phyloP scores from a whole-genome alignment of 2,113 vertebrate genomes.

The Corynorhinus townsendii region DNA sequence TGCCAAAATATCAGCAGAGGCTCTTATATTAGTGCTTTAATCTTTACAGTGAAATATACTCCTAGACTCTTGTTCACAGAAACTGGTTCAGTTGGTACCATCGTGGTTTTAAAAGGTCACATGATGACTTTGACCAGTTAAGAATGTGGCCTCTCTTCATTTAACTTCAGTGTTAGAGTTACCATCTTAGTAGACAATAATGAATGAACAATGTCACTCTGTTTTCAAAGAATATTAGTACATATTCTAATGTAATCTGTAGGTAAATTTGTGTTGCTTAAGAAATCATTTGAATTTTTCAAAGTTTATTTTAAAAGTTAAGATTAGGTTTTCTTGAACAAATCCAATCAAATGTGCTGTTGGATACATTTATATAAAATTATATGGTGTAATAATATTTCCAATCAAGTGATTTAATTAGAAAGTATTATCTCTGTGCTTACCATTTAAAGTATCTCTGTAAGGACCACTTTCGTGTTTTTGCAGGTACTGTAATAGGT shows the following conservation, averaged over 20 bases:
- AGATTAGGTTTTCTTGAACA: slow-evolving; percentile 24
- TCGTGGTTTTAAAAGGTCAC: background rate
- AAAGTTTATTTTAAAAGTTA: background rate
- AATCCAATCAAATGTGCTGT: background rate
- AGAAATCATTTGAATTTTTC: background rate
- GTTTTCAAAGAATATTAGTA: background rate
- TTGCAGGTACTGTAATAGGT: slow-evolving; percentile 96
- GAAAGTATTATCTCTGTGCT: slow-evolving; percentile 40
- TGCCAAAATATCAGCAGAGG: background rate
- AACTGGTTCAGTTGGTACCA: background rate
- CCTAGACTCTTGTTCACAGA: too few species aligned
- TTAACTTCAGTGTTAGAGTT: too few species aligned
- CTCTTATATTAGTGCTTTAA: accelerated
- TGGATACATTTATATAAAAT: background rate
- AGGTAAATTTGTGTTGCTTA: background rate
- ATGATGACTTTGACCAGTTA: background rate
- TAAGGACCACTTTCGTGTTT: slow-evolving; percentile 71
- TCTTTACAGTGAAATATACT: background rate
- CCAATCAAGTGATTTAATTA: background rate
- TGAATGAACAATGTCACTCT: background rate
- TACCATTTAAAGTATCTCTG: slow-evolving; percentile 7
- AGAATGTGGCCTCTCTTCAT: background rate
- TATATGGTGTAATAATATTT: background rate
- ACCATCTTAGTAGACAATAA: background rate
- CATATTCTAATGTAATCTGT: background rate